Percentiles rank a stretch among this genome's conserved stretches.
Conservation (phyloP, 2,113 vertebrate genomes). For the Lontra canadensis region DNA sequence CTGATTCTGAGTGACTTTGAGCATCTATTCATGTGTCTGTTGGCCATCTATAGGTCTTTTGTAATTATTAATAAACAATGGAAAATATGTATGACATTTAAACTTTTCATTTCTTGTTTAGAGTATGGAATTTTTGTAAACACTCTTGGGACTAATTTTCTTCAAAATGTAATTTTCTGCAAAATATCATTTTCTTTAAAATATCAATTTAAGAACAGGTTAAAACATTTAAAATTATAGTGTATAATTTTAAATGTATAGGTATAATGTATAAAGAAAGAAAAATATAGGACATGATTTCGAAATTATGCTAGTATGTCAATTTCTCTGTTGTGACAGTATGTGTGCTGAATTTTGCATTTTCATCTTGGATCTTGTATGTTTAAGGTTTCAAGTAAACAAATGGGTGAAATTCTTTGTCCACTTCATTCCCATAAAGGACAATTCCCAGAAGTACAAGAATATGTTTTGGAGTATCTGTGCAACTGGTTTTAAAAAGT, state of each 20-base stretch:
- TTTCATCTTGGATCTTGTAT: neutral
- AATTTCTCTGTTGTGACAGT: neutral
- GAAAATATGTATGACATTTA: neutral
- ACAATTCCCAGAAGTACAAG: neutral
- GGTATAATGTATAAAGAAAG: neutral
- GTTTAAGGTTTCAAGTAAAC: neutral
- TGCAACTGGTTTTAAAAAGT: neutral
- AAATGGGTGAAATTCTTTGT: neutral
- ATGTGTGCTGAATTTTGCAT: neutral
- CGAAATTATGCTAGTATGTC: neutral
- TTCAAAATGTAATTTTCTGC: neutral
- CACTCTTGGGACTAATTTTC: neutral
- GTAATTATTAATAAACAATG: neutral
- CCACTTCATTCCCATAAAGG: neutral
- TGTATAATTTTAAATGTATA: neutral
- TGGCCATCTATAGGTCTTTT: neutral
- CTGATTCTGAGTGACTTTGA: neutral
- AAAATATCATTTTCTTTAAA: neutral
- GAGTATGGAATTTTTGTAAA: neutral
- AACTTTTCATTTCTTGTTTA: neutral
- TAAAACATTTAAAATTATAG: neutral
- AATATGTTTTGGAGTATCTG: neutral
- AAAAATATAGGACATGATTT: neutral
- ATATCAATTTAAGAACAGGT: neutral
- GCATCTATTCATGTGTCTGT: neutral